Evolutionary conservation across 1,140 invertebrate genomes (phyloP), one percentile per base, ranked within the genome.

Genomic region (Drosophila pallidifrons): DNA sequence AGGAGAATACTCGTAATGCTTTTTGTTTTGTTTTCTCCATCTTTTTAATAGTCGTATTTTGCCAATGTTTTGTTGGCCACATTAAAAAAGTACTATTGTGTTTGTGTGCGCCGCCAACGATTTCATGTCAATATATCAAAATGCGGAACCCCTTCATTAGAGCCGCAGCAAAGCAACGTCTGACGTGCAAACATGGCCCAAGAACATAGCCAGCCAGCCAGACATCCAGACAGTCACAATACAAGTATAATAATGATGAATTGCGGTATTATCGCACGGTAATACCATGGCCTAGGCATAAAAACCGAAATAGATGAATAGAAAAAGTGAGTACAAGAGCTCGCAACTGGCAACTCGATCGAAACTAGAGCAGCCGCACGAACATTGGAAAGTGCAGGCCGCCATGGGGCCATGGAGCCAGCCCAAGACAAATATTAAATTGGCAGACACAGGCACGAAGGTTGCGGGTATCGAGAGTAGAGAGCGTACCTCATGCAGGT

Each of bases 111-210:
- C 43, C 25, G 63, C 49, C 57, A 69, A 63, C 58, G n/a, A 63
- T 73, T 77, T 68, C 81, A 75, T 85, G 86, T 88, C 81, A 88
- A 88, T 89, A 88, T 77, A 88, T 87, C 83, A 89, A 71, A 77
- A 81, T 83, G 77, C 77, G 85, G 81, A 89, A 85, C 78, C 85
- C 86, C 82, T 90, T 89, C 81, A 90, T 88, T 89, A 88, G 46
- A 55, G 57, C n/a, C 35, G 28, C 68, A 55, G 41, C 68, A 46
- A 30, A 30, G 25, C 20, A 25, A 65, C 38, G 41, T 28, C 47
- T 55, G 49, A 67, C 69, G 30, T 60, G 47, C 74, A 54, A 72
- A 66, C 69, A 73, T 54, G 57, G 58, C 41, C 45, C 46, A 57
- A 65, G 59, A 75, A 58, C 54, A 75, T 8, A 15, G 52, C 59